Evolutionary conservation across 2,113 vertebrate genomes (phyloP).

Genomic region (Solea senegalensis): DNA sequence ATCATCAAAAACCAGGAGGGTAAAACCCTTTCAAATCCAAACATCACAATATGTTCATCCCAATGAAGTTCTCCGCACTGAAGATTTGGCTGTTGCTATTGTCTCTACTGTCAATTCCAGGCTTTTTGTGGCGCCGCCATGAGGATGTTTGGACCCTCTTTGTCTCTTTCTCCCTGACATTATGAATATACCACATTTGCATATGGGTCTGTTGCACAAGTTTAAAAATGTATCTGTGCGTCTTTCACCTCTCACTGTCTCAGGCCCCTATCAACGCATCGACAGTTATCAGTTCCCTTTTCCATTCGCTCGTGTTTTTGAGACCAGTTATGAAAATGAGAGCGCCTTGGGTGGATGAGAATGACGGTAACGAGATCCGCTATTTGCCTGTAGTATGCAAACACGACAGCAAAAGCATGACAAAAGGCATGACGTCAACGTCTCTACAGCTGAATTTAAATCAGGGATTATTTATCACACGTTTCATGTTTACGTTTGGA

Average conservation of each 20-base stretch:
- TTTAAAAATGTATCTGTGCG: constrained; percentile 9
- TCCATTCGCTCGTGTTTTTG: constrained; percentile 50
- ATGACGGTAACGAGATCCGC: constrained; percentile 12
- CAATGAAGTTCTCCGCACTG: not conserved
- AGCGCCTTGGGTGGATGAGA: constrained; percentile 9
- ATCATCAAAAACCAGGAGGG: not conserved
- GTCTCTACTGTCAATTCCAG: not conserved
- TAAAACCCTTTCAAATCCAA: not conserved
- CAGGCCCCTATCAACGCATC: constrained; percentile 14
- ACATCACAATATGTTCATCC: not conserved
- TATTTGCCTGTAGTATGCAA: constrained; percentile 60
- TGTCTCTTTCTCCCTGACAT: not conserved
- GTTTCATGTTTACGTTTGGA: not conserved
- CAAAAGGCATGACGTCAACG: constrained; percentile 30
- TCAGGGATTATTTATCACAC: constrained; percentile 7
- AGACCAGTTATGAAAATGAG: constrained; percentile 75
- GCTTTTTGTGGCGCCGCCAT: not conserved
- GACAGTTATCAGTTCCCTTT: constrained; percentile 71
- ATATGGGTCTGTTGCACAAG: constrained; percentile 10
- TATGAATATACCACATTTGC: constrained; percentile 29
- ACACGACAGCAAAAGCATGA: constrained; percentile 36
- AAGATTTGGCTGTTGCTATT: not conserved
- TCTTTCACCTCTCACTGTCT: constrained; percentile 4
- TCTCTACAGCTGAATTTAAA: constrained; percentile 41
- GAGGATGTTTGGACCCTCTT: not conserved